Conservation (phyloP, 2,888 invertebrate species). For the Eristalis arbustorum region DNA sequence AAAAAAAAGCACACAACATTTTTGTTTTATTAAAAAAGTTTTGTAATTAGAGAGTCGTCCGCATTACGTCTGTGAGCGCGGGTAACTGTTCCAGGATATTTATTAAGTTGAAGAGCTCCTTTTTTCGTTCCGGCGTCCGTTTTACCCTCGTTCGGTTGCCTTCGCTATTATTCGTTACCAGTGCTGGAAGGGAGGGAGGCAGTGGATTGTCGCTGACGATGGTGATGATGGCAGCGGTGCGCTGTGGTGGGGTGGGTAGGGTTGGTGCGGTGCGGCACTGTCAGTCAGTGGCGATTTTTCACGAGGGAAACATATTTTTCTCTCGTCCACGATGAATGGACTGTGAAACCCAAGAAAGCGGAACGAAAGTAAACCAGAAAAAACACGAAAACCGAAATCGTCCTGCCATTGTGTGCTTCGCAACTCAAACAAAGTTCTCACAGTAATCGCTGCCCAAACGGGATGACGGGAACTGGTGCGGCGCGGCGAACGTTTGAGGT, state of each 20-base stretch:
- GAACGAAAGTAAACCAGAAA: not conserved
- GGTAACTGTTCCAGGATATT: slow-evolving; percentile 61
- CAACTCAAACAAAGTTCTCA: slow-evolving; percentile 17
- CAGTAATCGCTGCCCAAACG: slow-evolving; percentile 3
- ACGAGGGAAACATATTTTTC: not conserved
- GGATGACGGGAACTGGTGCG: not conserved
- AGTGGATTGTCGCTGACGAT: not conserved
- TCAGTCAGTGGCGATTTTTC: slow-evolving; percentile 54
- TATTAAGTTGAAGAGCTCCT: slow-evolving; percentile 63
- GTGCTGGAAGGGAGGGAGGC: not conserved
- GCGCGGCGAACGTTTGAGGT: not conserved
- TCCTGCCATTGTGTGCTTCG: slow-evolving; percentile 2
- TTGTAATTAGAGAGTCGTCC: slow-evolving; percentile 70
- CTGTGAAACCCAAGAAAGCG: not conserved
- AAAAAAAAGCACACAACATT: slow-evolving; percentile 38
- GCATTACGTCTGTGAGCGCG: slow-evolving; percentile 63
- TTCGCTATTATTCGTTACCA: slow-evolving; percentile 8
- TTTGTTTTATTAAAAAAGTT: slow-evolving; percentile 70
- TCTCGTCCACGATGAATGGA: slow-evolving; percentile 6
- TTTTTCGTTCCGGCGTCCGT: not conserved
- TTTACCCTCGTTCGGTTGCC: not conserved
- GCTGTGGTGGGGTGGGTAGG: not conserved
- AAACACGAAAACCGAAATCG: not conserved
- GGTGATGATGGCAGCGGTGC: not conserved
- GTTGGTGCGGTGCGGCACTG: slow-evolving; percentile 8